phyloP scores from a whole-genome alignment of 2,888 invertebrate genomes.

The Drosophila neonasuta region DNA sequence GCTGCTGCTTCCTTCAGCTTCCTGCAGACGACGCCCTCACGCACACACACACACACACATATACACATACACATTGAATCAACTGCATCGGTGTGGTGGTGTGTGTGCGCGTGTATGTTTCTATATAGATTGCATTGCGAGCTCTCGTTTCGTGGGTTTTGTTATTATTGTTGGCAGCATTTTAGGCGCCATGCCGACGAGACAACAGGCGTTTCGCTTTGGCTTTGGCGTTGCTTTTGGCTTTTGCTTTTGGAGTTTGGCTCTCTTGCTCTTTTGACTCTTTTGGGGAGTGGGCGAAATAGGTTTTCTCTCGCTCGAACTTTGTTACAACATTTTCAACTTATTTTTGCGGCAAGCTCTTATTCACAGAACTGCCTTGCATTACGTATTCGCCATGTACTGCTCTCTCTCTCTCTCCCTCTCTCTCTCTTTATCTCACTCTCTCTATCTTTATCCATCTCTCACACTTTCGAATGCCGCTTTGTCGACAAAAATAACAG shows the following conservation, averaged over 20 bases:
- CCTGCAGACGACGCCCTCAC: conserved; percentile 62
- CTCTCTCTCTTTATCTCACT: not conserved
- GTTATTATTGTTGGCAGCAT: conserved; percentile 75
- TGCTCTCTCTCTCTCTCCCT: conserved; percentile 3
- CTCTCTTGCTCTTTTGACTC: conserved; percentile 13
- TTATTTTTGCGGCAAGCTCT: conserved; percentile 67
- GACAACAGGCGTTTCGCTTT: conserved; percentile 75
- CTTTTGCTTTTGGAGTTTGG: conserved; percentile 33
- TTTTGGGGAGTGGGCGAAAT: conserved; percentile 53
- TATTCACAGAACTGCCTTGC: conserved; percentile 46
- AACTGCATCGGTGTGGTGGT: conserved; percentile 23
- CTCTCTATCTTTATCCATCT: not conserved
- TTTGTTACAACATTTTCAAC: conserved; percentile 67
- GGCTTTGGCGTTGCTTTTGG: conserved; percentile 41
- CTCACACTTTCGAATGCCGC: not conserved
- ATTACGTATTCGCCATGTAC: conserved; percentile 56
- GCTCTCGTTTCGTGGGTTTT: conserved; percentile 74
- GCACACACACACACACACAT: conserved; percentile 38
- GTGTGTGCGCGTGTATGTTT: conserved; percentile 7
- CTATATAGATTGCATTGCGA: conserved; percentile 47
- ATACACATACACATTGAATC: conserved; percentile 7
- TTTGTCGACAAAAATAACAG: conserved; percentile 65
- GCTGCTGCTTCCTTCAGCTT: conserved; percentile 65
- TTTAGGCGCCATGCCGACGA: conserved; percentile 76
- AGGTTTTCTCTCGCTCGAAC: conserved; percentile 65